These are phyloP conservation scores for Keiferia lycopersicella DNA, from an alignment of 2,888 invertebrate genomes.

Conservation along the genomic window DNA sequence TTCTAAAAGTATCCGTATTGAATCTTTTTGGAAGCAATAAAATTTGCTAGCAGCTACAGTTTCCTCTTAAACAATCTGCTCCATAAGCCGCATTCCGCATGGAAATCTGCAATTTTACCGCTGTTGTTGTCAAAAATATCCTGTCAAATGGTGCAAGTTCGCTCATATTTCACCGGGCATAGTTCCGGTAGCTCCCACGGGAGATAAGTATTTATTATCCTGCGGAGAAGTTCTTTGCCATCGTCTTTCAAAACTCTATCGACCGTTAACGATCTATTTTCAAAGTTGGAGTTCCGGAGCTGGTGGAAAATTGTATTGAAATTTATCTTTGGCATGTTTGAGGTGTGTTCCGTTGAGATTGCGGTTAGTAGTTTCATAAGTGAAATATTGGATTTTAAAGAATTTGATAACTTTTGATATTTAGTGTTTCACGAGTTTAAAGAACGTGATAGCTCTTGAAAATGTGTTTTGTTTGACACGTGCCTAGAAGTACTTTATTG, in stretches of 20 bases:
- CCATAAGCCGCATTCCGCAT: not conserved
- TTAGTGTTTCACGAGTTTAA: too few species aligned
- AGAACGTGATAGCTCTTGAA: too few species aligned
- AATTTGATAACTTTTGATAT: too few species aligned
- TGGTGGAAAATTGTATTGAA: slow-evolving; percentile 39
- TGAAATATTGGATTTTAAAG: too few species aligned
- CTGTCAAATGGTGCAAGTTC: slow-evolving; percentile 40
- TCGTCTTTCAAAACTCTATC: slow-evolving; percentile 61
- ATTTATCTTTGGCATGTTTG: slow-evolving; percentile 30
- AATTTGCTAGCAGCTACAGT: too few species aligned
- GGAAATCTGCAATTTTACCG: slow-evolving; percentile 13
- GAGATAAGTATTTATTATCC: slow-evolving; percentile 53
- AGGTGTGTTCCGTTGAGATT: slow-evolving; percentile 8
- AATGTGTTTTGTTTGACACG: too few species aligned
- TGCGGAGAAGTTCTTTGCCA: slow-evolving; percentile 46
- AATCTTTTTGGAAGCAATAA: too few species aligned
- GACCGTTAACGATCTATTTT: slow-evolving; percentile 65
- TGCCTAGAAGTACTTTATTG: too few species aligned
- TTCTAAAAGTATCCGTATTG: too few species aligned
- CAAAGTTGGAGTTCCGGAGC: slow-evolving; percentile 36
- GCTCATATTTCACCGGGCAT: slow-evolving; percentile 42
- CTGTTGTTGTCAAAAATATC: slow-evolving; percentile 24
- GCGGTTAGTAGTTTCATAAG: not conserved
- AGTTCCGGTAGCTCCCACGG: slow-evolving; percentile 38
- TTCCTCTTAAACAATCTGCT: slow-evolving; percentile 1